These are phyloP conservation scores for Lagocephalus sceleratus DNA, from an alignment of 2,797 vertebrate genomes.

Conservation along the genomic window DNA sequence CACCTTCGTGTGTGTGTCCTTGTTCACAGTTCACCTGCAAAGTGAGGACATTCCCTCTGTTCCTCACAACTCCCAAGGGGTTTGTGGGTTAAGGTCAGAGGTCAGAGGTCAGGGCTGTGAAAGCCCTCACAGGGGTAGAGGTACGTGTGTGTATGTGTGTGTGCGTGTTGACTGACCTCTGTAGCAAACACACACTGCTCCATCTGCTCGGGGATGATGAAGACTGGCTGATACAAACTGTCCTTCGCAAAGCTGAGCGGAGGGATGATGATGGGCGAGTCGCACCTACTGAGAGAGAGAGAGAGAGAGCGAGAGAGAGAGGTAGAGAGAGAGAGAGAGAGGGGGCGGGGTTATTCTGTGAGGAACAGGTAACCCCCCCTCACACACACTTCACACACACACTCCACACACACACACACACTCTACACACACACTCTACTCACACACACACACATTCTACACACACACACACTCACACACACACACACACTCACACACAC, in stretches of 20 bases:
- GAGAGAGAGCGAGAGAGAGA: neutral
- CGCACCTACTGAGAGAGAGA: constrained; percentile 60
- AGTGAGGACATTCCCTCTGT: too few relatives aligned
- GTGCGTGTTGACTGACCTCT: constrained; percentile 70
- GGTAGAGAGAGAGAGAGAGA: neutral
- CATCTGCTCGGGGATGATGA: constrained; percentile 74
- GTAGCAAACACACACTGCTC: constrained; percentile 82
- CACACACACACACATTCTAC: too few relatives aligned
- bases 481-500: neutral
- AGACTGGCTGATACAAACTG: constrained; percentile 75
- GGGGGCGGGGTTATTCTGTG: neutral
- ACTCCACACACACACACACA: too few relatives aligned
- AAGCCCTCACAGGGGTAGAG: neutral
- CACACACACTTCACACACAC: too few relatives aligned
- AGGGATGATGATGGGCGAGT: constrained; percentile 59
- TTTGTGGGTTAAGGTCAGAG: neutral
- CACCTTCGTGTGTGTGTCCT: too few relatives aligned
- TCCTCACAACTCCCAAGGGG: too few relatives aligned
- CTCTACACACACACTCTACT: too few relatives aligned
- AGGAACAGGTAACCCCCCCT: too few relatives aligned
- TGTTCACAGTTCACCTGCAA: too few relatives aligned
- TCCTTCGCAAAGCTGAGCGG: constrained; percentile 66
- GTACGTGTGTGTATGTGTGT: neutral
- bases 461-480: neutral
- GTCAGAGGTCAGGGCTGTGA: neutral